A percentile compares a stretch with the other conserved stretches of the same genome.
phyloP scores from a whole-genome alignment of 2,888 invertebrate genomes.

The Philaethria dido region DNA sequence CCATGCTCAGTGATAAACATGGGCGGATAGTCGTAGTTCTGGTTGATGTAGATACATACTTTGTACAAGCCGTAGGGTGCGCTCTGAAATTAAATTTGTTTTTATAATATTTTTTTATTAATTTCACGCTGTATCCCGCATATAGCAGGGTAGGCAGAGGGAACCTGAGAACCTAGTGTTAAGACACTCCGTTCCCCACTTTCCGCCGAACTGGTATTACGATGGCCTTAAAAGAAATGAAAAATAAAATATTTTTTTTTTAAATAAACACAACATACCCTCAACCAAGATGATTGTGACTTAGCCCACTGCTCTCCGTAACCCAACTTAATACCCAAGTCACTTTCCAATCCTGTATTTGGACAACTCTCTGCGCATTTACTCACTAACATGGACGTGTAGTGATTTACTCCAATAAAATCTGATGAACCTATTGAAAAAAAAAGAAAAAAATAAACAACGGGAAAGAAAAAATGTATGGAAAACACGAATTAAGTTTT shows the following conservation, averaged over 20 bases:
- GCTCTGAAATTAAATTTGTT: constrained; percentile 51
- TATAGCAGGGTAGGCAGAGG: no score
- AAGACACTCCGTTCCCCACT: no score
- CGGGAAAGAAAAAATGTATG: no score
- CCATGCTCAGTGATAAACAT: constrained; percentile 85
- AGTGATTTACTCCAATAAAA: constrained; percentile 75
- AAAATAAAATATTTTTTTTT: no score
- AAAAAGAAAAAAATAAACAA: no score
- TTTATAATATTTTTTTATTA: no score
- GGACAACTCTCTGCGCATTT: constrained; percentile 38
- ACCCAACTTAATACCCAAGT: constrained; percentile 52
- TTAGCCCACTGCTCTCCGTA: constrained; percentile 58
- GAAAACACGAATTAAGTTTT: no score
- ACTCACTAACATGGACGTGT: constrained; percentile 61
- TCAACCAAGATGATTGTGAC: constrained; percentile 62
- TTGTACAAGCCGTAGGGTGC: constrained; percentile 72
- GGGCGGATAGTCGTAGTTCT: constrained; percentile 60
- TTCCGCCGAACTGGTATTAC: no score
- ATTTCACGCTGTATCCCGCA: no score
- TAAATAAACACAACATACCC: constrained; percentile 49
- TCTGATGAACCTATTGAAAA: constrained; percentile 65
- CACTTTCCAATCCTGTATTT: constrained; percentile 55
- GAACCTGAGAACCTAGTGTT: no score
- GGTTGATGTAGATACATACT: constrained; percentile 60
- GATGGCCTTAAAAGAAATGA: no score